Base-by-base conservation (phyloP, 2,888 invertebrate genomes). In the Prenolepis imparis region DNA sequence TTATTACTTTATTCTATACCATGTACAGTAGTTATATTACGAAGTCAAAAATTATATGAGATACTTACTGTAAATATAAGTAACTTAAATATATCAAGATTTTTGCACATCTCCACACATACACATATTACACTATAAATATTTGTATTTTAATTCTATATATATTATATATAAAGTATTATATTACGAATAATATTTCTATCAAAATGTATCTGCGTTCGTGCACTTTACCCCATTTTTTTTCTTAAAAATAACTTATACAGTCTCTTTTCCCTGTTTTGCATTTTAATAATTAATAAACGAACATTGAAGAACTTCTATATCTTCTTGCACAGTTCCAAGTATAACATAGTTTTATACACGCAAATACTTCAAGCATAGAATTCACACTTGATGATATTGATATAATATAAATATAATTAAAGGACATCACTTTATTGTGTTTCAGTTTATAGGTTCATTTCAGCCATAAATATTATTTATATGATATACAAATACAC, bases 381-480 rank as follows among this genome's bases (percentile, higher is more conserved):
- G 6, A 66, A 5, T 55, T 39, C 15, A 77, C 6, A 77, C 6
- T 77, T 77, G 36, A 55, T 39, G 55, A 68, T 78, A 78, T 59
- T 70, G 73, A 78, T 48, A 52, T 52, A 61, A 80, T 84, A 83
- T 61, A 68, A 82, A 57, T 72, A 66, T 68, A 80, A 80, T 64
- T 63, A 83, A 89, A 87, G 66, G 67, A 84, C 82, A 82, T 78
- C 63, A 85, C 32, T 87, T 87, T 85, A 84, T 89, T 82, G 6
- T 59, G 52, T 85, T 36, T 48, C 78, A 67, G 72, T 84, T 67
- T 84, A 84, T 32, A 57, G 57, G 57, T 74, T 78, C 61, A 59
- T 75, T 86, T 77, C 63, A 73, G n/a, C 74, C 77, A 77, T 80
- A 84, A 73, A 70, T 83, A 72, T 64, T 83, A 84, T 75, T 82